Evolutionary conservation across 1,140 invertebrate species (phyloP).

Genomic region (Pogonomyrmex californicus): DNA sequence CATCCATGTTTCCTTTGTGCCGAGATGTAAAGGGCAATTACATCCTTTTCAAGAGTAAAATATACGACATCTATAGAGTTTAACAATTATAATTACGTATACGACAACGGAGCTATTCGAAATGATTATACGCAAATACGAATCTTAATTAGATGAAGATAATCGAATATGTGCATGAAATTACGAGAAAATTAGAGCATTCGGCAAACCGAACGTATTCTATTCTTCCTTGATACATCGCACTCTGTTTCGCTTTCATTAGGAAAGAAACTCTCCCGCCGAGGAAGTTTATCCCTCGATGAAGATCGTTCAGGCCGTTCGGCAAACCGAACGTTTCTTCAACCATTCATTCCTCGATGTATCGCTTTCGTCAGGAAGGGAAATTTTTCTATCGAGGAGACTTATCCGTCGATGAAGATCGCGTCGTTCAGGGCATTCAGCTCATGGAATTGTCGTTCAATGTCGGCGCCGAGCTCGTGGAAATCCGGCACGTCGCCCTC

Average conservation of each 20-base stretch:
- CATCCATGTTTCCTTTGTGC: background rate
- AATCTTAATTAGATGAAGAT: too few relatives aligned
- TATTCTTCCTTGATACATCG: background rate
- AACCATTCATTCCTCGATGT: background rate
- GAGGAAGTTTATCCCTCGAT: conserved; percentile 77
- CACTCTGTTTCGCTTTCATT: background rate
- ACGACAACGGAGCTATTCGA: too few relatives aligned
- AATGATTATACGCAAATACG: too few relatives aligned
- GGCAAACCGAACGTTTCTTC: too few relatives aligned
- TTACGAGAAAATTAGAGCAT: background rate
- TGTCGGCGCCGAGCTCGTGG: conserved; percentile 84
- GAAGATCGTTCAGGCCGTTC: conserved; percentile 80
- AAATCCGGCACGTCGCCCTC: conserved; percentile 81
- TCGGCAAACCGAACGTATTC: too few relatives aligned
- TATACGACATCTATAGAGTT: background rate
- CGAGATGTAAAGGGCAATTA: background rate
- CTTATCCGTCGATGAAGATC: conserved; percentile 82
- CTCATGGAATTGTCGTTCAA: conserved; percentile 85
- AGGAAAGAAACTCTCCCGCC: background rate
- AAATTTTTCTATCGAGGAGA: background rate
- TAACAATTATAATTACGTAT: too few relatives aligned
- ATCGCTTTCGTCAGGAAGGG: background rate
- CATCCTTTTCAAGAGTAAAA: background rate
- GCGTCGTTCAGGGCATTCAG: conserved; percentile 83
- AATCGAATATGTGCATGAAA: too few relatives aligned